These are phyloP conservation scores for Xenopus petersii DNA, from an alignment of 2,797 vertebrate genomes.

Conservation along the genomic window DNA sequence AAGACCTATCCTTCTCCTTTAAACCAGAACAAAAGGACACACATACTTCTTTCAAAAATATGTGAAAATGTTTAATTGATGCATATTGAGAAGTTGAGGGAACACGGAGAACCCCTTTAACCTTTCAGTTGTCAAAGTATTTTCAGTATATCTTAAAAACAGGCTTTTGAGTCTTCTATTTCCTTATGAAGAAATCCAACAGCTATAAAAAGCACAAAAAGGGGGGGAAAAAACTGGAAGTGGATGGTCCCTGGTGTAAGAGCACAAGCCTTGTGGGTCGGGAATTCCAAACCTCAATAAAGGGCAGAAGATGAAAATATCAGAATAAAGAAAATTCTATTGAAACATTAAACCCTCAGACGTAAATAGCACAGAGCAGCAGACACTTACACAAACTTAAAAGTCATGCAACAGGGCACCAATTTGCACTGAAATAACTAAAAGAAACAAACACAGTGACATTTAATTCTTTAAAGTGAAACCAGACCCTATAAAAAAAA, in stretches of 20 bases:
- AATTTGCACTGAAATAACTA: constrained; percentile 62
- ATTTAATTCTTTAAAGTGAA: constrained; percentile 68
- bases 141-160: too few species aligned
- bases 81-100: too few species aligned
- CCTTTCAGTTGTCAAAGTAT: too few species aligned
- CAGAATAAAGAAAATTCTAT: constrained; percentile 53
- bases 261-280: constrained; percentile 33
- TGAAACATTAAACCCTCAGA: constrained; percentile 53
- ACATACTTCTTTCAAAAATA: too few species aligned
- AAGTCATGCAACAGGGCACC: constrained; percentile 57
- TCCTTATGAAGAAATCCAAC: too few species aligned
- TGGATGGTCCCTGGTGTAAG: constrained; percentile 10
- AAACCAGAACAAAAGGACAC: too few species aligned
- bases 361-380: constrained; percentile 55
- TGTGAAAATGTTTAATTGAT: too few species aligned
- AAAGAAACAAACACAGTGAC: constrained; percentile 64
- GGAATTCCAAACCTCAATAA: constrained; percentile 17
- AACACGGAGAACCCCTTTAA: too few species aligned
- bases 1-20: too few species aligned
- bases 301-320: constrained; percentile 45
- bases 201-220: too few species aligned
- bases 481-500: constrained; percentile 61
- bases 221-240: background rate
- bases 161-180: too few species aligned
- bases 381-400: constrained; percentile 57